These are phyloP conservation scores for Epinephelus fuscoguttatus DNA, from an alignment of 2,113 vertebrate genomes.

Conservation along the genomic window DNA sequence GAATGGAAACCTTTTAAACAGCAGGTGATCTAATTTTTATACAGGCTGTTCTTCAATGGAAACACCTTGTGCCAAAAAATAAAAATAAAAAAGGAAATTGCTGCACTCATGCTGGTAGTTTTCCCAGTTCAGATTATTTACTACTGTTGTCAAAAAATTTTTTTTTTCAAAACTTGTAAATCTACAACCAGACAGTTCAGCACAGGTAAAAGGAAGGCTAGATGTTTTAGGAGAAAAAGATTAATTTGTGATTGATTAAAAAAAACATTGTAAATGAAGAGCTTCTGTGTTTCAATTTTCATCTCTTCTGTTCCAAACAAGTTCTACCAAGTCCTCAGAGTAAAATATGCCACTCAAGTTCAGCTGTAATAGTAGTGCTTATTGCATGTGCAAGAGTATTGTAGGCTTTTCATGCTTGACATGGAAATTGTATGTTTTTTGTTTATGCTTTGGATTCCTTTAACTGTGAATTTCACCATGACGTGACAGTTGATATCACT, in stretches of 20 bases:
- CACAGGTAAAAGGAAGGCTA: neutral
- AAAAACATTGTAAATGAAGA: neutral
- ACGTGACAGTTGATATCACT: too few relatives aligned
- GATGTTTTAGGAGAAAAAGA: neutral
- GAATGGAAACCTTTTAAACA: conserved; percentile 8
- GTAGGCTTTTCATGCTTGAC: too few relatives aligned
- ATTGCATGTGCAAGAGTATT: too few relatives aligned
- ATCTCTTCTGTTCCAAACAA: too few relatives aligned
- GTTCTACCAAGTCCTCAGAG: too few relatives aligned
- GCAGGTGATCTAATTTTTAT: neutral
- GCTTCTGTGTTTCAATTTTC: too few relatives aligned
- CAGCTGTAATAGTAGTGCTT: too few relatives aligned
- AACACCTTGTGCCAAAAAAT: neutral
- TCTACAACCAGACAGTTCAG: neutral
- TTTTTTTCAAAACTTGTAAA: too few relatives aligned
- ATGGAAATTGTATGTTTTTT: too few relatives aligned
- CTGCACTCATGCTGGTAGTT: neutral
- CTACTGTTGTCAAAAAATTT: neutral
- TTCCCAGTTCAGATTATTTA: neutral
- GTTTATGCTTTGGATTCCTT: too few relatives aligned
- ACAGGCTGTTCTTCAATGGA: neutral
- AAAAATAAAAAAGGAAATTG: neutral
- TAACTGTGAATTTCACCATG: too few relatives aligned
- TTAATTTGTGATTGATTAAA: neutral
- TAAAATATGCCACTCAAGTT: too few relatives aligned